Conservation (phyloP, 2,888 invertebrate genomes). For the Eilema sororculum region DNA sequence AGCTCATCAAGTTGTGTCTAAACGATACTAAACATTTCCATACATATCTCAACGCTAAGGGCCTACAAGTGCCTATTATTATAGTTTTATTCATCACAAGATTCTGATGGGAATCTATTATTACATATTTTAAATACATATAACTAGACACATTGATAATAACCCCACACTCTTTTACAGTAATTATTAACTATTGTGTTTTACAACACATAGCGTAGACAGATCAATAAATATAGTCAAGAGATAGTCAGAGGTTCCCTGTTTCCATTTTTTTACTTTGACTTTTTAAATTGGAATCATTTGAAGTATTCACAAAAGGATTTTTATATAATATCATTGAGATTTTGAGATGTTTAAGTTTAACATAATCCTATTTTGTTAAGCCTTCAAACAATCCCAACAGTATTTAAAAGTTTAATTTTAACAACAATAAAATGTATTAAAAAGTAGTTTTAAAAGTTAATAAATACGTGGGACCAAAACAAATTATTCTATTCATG, state of each 20-base stretch:
- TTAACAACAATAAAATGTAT: slow-evolving; percentile 50
- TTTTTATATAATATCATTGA: not conserved
- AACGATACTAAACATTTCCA: slow-evolving; percentile 33
- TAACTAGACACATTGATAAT: slow-evolving; percentile 56
- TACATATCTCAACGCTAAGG: slow-evolving; percentile 27
- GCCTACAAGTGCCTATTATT: slow-evolving; percentile 24
- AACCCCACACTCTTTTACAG: slow-evolving; percentile 43
- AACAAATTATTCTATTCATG: slow-evolving; percentile 52
- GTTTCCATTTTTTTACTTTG: slow-evolving; percentile 62
- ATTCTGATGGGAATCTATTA: slow-evolving; percentile 58
- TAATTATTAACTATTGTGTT: slow-evolving; percentile 43
- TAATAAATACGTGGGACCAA: slow-evolving; percentile 53
- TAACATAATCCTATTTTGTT: not conserved
- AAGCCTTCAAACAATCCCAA: slow-evolving; percentile 47
- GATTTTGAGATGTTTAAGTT: not conserved
- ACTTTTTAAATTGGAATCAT: slow-evolving; percentile 43
- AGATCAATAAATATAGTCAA: slow-evolving; percentile 68
- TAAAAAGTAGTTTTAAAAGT: slow-evolving; percentile 49
- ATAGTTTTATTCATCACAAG: slow-evolving; percentile 59
- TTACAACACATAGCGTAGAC: slow-evolving; percentile 57
- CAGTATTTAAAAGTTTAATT: slow-evolving; percentile 38
- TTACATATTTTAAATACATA: slow-evolving; percentile 44
- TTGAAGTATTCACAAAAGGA: slow-evolving; percentile 28
- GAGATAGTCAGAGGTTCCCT: slow-evolving; percentile 70
- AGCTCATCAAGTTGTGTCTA: slow-evolving; percentile 54